Evolutionary conservation across 1,140 invertebrate genomes (phyloP).

Genomic region (Eumeta japonica): DNA sequence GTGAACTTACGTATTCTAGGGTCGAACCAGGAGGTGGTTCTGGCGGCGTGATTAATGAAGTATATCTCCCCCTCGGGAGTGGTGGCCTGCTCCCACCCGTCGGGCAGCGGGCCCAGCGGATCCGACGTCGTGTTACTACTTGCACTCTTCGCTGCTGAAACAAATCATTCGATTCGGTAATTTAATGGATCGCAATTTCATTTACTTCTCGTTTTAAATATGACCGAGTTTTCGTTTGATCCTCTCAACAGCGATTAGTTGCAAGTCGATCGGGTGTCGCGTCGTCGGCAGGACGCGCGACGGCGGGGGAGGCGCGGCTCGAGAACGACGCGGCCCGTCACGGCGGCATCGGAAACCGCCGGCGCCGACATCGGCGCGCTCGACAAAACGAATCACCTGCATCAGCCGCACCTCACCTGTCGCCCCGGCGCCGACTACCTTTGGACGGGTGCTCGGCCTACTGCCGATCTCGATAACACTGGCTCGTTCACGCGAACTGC

Average conservation of each 20-base stretch:
- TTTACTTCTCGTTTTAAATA: neutral
- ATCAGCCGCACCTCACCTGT: too few species aligned
- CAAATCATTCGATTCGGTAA: slow-evolving; percentile 25
- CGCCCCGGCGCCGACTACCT: too few species aligned
- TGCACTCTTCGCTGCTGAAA: slow-evolving; percentile 57
- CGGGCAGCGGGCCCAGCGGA: slow-evolving; percentile 79
- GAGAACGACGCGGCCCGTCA: too few species aligned
- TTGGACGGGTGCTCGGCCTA: too few species aligned
- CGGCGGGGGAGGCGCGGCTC: too few species aligned
- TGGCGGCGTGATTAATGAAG: slow-evolving; percentile 94
- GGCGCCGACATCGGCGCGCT: too few species aligned
- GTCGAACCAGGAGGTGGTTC: slow-evolving; percentile 97
- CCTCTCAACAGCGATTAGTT: slow-evolving; percentile 51
- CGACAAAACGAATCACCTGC: too few species aligned
- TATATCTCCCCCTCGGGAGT: slow-evolving; percentile 93
- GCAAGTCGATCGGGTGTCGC: slow-evolving; percentile 22
- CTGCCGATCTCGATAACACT: too few species aligned
- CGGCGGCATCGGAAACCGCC: too few species aligned
- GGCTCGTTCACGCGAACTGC: too few species aligned
- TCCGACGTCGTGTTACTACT: slow-evolving; percentile 51
- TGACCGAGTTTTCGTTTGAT: slow-evolving; percentile 25
- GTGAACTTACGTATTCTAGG: slow-evolving; percentile 92
- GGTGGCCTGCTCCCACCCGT: slow-evolving; percentile 93
- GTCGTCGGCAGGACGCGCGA: neutral
- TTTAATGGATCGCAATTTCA: neutral